Evolutionary conservation across 35 echinoderm and acorn worm species (phyloP).

Genomic region (Anneissia japonica): DNA sequence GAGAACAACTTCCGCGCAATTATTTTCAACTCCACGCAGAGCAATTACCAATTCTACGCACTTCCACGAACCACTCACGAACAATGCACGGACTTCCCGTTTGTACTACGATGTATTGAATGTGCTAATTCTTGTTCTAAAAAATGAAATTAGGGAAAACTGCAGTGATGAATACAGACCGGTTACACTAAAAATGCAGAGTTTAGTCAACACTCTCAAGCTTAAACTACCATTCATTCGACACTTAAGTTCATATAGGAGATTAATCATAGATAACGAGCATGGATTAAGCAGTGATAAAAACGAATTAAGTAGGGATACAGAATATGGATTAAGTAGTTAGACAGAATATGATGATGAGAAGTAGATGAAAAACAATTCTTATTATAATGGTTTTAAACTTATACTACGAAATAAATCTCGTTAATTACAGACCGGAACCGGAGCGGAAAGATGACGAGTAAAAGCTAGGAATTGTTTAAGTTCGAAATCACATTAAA

Average conservation of each 20-base stretch:
- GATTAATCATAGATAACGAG: not conserved
- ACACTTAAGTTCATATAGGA: not conserved
- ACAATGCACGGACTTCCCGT: not conserved
- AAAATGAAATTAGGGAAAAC: not conserved
- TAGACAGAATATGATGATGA: not conserved
- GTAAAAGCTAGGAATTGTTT: too few relatives aligned
- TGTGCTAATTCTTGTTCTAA: not conserved
- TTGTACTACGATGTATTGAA: not conserved
- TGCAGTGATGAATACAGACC: not conserved
- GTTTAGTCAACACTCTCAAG: not conserved
- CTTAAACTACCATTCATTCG: not conserved
- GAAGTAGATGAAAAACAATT: not conserved
- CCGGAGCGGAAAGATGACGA: too few relatives aligned
- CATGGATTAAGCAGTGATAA: not conserved
- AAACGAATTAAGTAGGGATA: not conserved
- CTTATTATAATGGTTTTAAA: not conserved
- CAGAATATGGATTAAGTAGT: not conserved
- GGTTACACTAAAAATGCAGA: not conserved
- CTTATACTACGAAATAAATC: too few relatives aligned
- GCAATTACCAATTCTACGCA: too few relatives aligned
- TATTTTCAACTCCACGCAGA: too few relatives aligned
- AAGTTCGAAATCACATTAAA: too few relatives aligned
- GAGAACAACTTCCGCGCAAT: not conserved
- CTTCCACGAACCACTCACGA: not conserved
- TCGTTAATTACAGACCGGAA: too few relatives aligned